phyloP scores from a whole-genome alignment of 2,797 vertebrate genomes.

The Thalassophryne amazonica region DNA sequence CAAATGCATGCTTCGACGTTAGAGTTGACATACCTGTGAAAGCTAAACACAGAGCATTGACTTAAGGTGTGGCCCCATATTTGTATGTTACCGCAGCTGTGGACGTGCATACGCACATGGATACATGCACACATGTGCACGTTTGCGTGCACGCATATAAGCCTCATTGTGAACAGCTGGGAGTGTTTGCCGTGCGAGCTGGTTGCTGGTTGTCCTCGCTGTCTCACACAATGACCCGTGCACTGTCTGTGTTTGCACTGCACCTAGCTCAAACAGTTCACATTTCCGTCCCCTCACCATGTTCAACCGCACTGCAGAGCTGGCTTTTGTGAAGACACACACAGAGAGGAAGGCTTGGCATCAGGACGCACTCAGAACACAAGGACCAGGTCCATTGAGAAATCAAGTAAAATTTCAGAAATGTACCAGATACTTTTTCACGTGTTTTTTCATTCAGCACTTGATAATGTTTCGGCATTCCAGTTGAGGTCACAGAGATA shows the following conservation, averaged over 20 bases:
- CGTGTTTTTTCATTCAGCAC: neutral
- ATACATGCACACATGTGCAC: constrained; percentile 1
- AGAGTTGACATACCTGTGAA: constrained; percentile 74
- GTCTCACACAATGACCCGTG: constrained; percentile 66
- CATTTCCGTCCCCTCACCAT: constrained; percentile 59
- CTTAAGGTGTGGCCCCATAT: constrained; percentile 72
- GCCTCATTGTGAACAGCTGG: constrained; percentile 63
- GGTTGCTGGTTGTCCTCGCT: constrained; percentile 50
- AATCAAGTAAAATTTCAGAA: constrained; percentile 58
- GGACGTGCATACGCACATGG: constrained; percentile 41
- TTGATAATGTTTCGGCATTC: constrained; percentile 47
- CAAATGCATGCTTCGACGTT: constrained; percentile 64
- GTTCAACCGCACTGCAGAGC: constrained; percentile 49
- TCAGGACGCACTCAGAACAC: constrained; percentile 47
- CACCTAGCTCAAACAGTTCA: constrained; percentile 69
- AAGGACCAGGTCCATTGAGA: constrained; percentile 70
- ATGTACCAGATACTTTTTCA: constrained; percentile 41
- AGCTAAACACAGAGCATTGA: constrained; percentile 73
- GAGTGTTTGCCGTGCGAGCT: constrained; percentile 71
- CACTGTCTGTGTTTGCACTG: constrained; percentile 76
- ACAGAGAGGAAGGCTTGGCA: constrained; percentile 52
- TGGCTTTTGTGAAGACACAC: constrained; percentile 57
- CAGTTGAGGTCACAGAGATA: constrained; percentile 49
- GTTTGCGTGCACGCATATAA: neutral
- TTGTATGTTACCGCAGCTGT: constrained; percentile 63